Conservation (phyloP, 2,888 invertebrate species). For the Monochamus alternatus region DNA sequence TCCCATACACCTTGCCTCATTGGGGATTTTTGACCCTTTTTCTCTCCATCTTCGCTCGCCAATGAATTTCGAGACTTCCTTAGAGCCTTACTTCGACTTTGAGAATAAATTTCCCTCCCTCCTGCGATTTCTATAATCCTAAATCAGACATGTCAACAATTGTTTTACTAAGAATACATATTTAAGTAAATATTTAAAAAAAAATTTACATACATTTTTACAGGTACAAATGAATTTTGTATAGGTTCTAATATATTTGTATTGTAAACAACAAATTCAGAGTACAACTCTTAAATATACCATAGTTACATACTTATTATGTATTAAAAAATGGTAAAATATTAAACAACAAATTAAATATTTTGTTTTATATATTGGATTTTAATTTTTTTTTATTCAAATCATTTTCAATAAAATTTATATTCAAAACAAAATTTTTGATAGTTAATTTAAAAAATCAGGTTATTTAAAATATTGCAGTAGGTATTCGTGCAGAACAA, state of each 20-base stretch:
- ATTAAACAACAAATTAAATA: too few species aligned
- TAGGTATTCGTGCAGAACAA: background rate
- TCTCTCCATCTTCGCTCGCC: conserved; percentile 65
- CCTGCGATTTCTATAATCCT: conserved; percentile 86
- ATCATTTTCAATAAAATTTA: background rate
- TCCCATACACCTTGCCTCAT: conserved; percentile 75
- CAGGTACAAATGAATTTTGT: too few species aligned
- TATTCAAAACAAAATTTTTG: background rate
- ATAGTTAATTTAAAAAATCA: background rate
- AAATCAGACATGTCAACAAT: conserved; percentile 35
- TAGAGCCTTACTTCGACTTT: conserved; percentile 85
- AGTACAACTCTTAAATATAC: too few species aligned
- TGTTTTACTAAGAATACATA: conserved; percentile 3
- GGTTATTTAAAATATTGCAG: conserved; percentile 14
- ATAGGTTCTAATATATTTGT: too few species aligned
- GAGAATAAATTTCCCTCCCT: conserved; percentile 87
- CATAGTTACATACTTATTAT: too few species aligned
- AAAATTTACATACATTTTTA: too few species aligned
- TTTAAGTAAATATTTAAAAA: too few species aligned
- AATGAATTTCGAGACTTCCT: conserved; percentile 79
- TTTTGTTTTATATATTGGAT: too few species aligned
- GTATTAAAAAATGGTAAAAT: too few species aligned
- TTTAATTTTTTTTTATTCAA: background rate
- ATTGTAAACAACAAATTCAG: too few species aligned
- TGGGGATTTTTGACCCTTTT: conserved; percentile 73